These are phyloP conservation scores for Nycticryphes semicollaris DNA, from an alignment of 2,113 vertebrate species.

Conservation along the genomic window DNA sequence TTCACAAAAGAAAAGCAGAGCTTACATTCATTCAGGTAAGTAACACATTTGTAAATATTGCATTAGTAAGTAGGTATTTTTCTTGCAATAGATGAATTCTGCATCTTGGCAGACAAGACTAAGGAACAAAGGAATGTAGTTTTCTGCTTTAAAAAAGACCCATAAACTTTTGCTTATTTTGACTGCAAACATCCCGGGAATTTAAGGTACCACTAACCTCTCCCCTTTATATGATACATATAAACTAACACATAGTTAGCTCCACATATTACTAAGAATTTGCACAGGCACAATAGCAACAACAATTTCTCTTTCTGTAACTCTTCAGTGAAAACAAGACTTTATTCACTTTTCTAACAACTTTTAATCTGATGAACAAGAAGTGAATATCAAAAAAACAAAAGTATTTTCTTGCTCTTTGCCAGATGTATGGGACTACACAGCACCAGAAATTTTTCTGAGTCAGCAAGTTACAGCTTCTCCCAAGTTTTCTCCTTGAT, in stretches of 20 bases:
- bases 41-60: accelerated
- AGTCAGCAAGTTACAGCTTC: background rate
- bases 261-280: background rate
- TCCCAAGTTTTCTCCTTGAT: background rate
- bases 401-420: background rate
- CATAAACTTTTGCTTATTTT: background rate
- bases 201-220: background rate
- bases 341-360: background rate
- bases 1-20: background rate
- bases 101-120: background rate
- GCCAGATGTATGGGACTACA: background rate
- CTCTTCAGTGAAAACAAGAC: background rate
- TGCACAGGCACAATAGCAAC: background rate
- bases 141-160: background rate
- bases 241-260: too few species aligned
- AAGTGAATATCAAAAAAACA: background rate
- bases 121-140: background rate
- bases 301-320: background rate
- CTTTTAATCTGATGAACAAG: background rate
- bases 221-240: background rate
- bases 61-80: background rate
- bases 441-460: background rate
- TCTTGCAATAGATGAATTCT: background rate
- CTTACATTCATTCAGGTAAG: background rate
- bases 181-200: background rate